Base-by-base conservation (phyloP, 2,113 vertebrate species). In the Urocolius indicus region DNA sequence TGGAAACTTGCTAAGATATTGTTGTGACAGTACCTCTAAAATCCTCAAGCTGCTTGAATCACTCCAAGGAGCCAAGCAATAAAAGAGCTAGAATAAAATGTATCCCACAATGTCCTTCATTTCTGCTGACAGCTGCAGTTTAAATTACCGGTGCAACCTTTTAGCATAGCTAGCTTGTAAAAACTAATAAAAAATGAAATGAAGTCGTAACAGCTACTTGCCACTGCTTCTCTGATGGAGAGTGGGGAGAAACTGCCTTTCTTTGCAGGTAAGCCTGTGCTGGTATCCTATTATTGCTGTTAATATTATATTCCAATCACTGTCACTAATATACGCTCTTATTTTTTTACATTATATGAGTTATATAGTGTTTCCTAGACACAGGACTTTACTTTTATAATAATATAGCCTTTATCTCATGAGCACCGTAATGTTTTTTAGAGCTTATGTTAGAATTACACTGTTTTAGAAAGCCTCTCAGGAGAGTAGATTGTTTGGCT, bases 111-210 rank as follows among this genome's bases (percentile, higher is more conserved):
- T 71, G 92, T 94, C 93, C 94, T 96, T 95, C 87, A 48, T 75
- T 96, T 95, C 72, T 96, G 96, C 96, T 96, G 95, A 96, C 94
- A 89, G 3, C 43, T 55, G 89, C 90, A 78, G 6, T 89, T 95
- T 89, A 23, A 88, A 69, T 77, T 34, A 52, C 94, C 80, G 79
- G 30, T 45, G 61, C 90, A 81, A 78, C 95, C 86, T 94, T 92
- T 94, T 81, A 94, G 86, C 80, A 67, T 71, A 74, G 90, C 86
- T 71, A n/a, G 34, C 93, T 92, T 81, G 83, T 84, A 24, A 67
- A 84, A 93, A 81, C 72, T n/a, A 77, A 77, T 90, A 77, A 95
- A 93, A 93, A 77, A 10, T 16, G 16, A 79, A 92, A 88, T 86
- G 73, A 77, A 90, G 36, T 82, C 36, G 0, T 29, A 80, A 34